Evolutionary conservation across 1,140 invertebrate genomes (phyloP), one percentile per base, ranked within the genome.

Genomic region (Xylocopa sonorina): DNA sequence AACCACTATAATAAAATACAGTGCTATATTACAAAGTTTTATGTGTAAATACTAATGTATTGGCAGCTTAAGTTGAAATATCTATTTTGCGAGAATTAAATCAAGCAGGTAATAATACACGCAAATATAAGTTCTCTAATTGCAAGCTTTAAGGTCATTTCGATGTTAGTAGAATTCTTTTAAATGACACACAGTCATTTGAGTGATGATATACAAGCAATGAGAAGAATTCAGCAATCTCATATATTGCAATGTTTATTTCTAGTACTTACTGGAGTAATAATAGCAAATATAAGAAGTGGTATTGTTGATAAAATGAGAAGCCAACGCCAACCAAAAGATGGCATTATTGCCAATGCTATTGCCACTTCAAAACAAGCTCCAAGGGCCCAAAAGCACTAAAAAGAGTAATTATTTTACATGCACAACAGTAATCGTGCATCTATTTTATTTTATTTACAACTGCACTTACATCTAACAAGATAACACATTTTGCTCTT

Each of bases 331-430:
- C 98, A 98, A 38, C 98, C 98, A 76, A 98, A 94, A 12, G 96
- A 96, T 9, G 98, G 98, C 96, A 99, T 99, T 41, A 99, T 95
- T 34, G 97, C 94, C 64, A 99, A 93, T 29, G 98, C 98, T 72
- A 99, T 92, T 29, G 98, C 94, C 29, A 99, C 97, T 94, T 98
- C 97, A 89, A 98, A 95, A 93, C 97, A 98, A 14, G 98, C 97
- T 58, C 98, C 98, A 55, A 99, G 94, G 2, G 98, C 98, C 98
- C 98, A 99, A 92, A 99, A 99, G 94, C 98, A 97, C 97, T 98
- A 90, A 91, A 89, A 94, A 92, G 88, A 88, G 90, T 79, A 91
- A 90, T 68, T 29, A 79, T 48, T 69, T 34, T 32, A 38, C 50
- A 10, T 43, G 43, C 64, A 27, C 14, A 46, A 38, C 24, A 32